A percentile compares a stretch with the other conserved stretches of the same genome.
Evolutionary conservation across 2,113 vertebrate species (phyloP).

Genomic region (Salminus brasiliensis): DNA sequence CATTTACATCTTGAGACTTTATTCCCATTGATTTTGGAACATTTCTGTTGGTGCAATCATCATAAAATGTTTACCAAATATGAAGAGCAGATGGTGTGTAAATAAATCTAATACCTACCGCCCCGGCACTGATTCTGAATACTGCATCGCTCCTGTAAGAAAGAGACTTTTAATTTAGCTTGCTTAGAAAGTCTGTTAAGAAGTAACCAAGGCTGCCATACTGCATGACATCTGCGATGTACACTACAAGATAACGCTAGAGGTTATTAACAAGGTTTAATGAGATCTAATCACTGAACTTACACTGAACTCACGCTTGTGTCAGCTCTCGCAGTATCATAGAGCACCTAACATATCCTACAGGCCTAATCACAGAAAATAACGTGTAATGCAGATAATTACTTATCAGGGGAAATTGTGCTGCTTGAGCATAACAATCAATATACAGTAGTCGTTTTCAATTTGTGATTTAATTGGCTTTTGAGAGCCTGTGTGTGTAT

Average conservation of each 20-base stretch:
- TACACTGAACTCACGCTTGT: background rate
- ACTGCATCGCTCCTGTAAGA: too few species aligned
- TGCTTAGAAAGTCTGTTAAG: too few species aligned
- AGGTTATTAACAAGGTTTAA: background rate
- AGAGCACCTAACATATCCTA: background rate
- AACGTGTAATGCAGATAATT: background rate
- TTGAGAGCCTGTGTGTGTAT: background rate
- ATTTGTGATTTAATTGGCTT: background rate
- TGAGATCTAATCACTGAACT: background rate
- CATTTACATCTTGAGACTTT: too few species aligned
- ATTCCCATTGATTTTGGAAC: too few species aligned
- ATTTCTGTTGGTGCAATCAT: too few species aligned
- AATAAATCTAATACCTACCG: too few species aligned
- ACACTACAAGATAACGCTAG: background rate
- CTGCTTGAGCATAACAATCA: constrained; percentile 7
- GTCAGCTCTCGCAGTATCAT: background rate
- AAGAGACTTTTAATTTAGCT: too few species aligned
- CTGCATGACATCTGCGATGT: background rate
- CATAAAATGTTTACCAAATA: too few species aligned
- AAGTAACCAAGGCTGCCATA: background rate
- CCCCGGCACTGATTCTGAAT: too few species aligned
- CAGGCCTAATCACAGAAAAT: constrained; percentile 11
- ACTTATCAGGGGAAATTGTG: constrained; percentile 12
- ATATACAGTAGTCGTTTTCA: background rate
- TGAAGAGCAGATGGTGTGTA: too few species aligned